Evolutionary conservation across 2,888 invertebrate genomes (phyloP).

Genomic region (Hypena proboscidalis): DNA sequence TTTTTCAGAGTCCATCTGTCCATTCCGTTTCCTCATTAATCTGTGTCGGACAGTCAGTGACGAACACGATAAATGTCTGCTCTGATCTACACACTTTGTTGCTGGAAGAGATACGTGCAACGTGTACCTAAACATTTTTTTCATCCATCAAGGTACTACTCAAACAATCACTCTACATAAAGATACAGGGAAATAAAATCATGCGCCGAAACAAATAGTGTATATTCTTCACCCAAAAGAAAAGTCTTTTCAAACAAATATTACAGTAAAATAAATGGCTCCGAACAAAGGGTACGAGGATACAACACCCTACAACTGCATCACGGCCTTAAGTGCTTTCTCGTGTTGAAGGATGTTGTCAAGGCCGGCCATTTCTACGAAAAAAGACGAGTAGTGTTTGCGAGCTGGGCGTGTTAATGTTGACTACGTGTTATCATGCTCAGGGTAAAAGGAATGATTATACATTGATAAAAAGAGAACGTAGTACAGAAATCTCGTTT

Average conservation of each 20-base stretch:
- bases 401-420: not conserved
- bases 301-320: slow-evolving; percentile 37
- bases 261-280: slow-evolving; percentile 43
- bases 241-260: slow-evolving; percentile 39
- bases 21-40: slow-evolving; percentile 40
- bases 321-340: slow-evolving; percentile 41
- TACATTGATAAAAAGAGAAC: no score
- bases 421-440: slow-evolving; percentile 1
- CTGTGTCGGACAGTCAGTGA: slow-evolving; percentile 41
- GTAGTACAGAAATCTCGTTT: no score
- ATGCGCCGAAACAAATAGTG: slow-evolving; percentile 1
- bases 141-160: no score
- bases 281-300: slow-evolving; percentile 41
- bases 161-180: no score
- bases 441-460: no score
- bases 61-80: slow-evolving; percentile 34
- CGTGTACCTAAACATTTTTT: no score
- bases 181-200: no score
- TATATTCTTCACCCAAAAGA: slow-evolving; percentile 3
- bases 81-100: slow-evolving; percentile 14
- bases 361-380: slow-evolving; percentile 21
- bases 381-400: slow-evolving; percentile 13
- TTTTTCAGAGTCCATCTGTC: slow-evolving; percentile 45
- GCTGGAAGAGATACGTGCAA: no score
- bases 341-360: slow-evolving; percentile 33